phyloP scores from a whole-genome alignment of 2,797 vertebrate genomes.

The Anabacerthia variegaticeps region DNA sequence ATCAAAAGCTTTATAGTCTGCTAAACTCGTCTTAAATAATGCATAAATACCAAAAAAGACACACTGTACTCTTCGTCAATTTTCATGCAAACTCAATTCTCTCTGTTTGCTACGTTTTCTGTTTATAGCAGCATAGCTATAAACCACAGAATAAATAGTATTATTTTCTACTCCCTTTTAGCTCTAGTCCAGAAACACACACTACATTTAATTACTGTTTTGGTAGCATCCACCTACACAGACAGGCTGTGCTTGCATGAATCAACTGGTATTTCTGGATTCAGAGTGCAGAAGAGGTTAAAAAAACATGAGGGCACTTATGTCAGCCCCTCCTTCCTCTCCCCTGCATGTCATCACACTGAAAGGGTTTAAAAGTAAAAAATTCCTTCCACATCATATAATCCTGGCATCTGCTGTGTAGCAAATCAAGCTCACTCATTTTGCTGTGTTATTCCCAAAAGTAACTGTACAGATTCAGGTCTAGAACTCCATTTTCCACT shows the following conservation, averaged over 20 bases:
- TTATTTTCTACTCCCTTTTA: slow-evolving; percentile 13
- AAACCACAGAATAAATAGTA: slow-evolving; percentile 40
- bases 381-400: slow-evolving; percentile 69
- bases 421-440: slow-evolving; percentile 62
- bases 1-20: slow-evolving; percentile 32
- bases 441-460: slow-evolving; percentile 70
- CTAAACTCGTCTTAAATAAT: slow-evolving; percentile 52
- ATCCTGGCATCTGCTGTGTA: slow-evolving; percentile 68
- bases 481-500: slow-evolving; percentile 57
- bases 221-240: neutral
- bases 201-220: slow-evolving; percentile 23
- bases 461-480: slow-evolving; percentile 44
- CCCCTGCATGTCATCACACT: slow-evolving; percentile 48
- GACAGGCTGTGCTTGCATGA: neutral
- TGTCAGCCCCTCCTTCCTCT: slow-evolving; percentile 32
- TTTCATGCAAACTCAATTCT: neutral
- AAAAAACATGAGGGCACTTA: neutral
- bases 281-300: slow-evolving; percentile 55
- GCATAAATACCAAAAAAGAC: slow-evolving; percentile 18
- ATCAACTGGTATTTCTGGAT: neutral
- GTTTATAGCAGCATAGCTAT: neutral
- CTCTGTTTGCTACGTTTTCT: neutral
- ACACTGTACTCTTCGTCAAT: slow-evolving; percentile 4
- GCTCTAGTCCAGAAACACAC: neutral
- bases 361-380: slow-evolving; percentile 65